Percentiles rank a stretch among this genome's conserved stretches.
Evolutionary conservation across 2,797 vertebrate species (phyloP).

Genomic region (Sus cebifrons): DNA sequence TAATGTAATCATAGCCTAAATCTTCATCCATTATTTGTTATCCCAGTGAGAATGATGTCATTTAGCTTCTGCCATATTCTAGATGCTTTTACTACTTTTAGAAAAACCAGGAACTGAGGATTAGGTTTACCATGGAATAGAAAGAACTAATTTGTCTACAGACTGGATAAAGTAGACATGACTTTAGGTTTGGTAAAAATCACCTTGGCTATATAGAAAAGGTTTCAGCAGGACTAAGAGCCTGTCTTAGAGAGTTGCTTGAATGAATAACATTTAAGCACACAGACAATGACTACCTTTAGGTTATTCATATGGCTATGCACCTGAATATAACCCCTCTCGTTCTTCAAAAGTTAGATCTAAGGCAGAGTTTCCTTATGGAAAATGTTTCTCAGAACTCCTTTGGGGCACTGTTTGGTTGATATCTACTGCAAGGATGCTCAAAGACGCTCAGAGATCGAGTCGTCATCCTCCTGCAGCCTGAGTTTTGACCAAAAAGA

Average conservation of each 20-base stretch:
- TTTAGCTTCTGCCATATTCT: constrained; percentile 37
- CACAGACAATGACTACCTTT: neutral
- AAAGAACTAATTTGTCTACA: neutral
- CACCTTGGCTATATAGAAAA: neutral
- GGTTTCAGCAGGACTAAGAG: neutral
- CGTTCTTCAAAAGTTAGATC: constrained; percentile 36
- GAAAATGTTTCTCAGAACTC: neutral
- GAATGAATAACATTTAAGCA: neutral
- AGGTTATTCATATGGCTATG: neutral
- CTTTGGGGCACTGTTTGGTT: neutral
- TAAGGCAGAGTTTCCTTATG: neutral
- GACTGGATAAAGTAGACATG: neutral
- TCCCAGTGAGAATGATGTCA: neutral
- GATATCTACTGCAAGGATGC: neutral
- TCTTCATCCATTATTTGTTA: constrained; percentile 4
- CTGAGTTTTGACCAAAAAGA: neutral
- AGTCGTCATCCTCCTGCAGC: neutral
- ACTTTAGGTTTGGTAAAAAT: constrained; percentile 29
- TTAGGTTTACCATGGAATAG: neutral
- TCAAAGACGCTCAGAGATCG: neutral
- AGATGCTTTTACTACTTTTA: neutral
- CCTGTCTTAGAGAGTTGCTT: neutral
- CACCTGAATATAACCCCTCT: constrained; percentile 27
- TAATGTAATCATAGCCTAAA: neutral
- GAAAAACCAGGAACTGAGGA: constrained; percentile 24